Base-by-base conservation (phyloP, 2,113 vertebrate species). In the Bombycilla garrulus region DNA sequence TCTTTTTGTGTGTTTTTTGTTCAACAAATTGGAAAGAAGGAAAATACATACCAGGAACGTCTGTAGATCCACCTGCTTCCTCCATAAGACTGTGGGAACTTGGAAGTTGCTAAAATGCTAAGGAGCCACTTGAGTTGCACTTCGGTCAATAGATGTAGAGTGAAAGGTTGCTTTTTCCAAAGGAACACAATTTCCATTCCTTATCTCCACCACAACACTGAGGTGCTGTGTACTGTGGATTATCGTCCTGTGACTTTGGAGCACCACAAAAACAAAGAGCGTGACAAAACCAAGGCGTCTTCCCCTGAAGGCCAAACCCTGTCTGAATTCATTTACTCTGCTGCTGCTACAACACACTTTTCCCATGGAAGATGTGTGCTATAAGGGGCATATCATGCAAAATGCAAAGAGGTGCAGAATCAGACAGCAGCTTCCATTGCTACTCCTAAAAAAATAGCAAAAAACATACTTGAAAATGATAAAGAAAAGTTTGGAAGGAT, bases 301-400 rank as follows among this genome's bases (percentile, higher is more conserved):
- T 71, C 44, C 22, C 36, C 73, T 28, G 64, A 88, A 93, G 42
- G 61, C 74, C 62, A 96, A 70, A 81, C 56, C 29, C 17, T 60
- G 9, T 29, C 53, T 3, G 2, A n/a, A 79, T 86, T 79, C 1
- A 62, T 36, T 51, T 33, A 6, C 28, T 38, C 26, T 51, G 28
- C 38, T 85, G 35, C 67, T 80, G 33, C 62, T 42, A 24, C 45
- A 29, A 15, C 36, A 42, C 10, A 5, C 20, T 58, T 64, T 56
- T 53, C 23, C 82, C 18, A 1, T 28, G 40, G 57, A 74, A 71
- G 60, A 22, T 23, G 28, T 9, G 28, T 19, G 19, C n/a, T 69
- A 14, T 45, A 78, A 79, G 36, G 28, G 79, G 42, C 25, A 33
- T 14, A 4, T 1, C 0, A 5, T 45, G 31, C 77, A 38, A 42